phyloP scores from a whole-genome alignment of 2,888 invertebrate species.

The Schizotus pectinicornis region DNA sequence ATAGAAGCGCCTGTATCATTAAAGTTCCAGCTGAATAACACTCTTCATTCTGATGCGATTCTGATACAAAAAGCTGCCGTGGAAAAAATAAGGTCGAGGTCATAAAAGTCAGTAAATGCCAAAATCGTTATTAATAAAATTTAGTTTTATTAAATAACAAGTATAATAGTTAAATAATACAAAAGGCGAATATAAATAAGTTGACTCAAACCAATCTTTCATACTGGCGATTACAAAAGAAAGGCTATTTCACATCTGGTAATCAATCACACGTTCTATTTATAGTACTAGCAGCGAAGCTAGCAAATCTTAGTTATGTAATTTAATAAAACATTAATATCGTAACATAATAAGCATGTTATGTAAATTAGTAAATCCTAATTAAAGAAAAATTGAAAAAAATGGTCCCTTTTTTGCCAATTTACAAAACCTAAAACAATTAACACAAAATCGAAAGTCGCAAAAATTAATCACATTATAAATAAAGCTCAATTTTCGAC shows the following conservation, averaged over 20 bases:
- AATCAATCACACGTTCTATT: slow-evolving; percentile 47
- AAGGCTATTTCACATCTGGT: slow-evolving; percentile 42
- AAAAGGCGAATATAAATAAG: slow-evolving; percentile 48
- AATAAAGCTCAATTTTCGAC: slow-evolving; percentile 41
- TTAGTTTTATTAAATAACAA: slow-evolving; percentile 60
- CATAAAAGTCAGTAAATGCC: not conserved
- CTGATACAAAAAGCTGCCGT: not conserved
- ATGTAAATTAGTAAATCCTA: slow-evolving; percentile 51
- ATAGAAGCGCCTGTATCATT: too few species aligned
- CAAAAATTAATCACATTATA: slow-evolving; percentile 38
- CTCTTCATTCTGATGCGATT: not conserved
- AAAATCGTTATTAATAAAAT: slow-evolving; percentile 53
- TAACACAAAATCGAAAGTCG: slow-evolving; percentile 26
- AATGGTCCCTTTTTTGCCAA: slow-evolving; percentile 55
- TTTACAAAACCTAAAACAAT: slow-evolving; percentile 36
- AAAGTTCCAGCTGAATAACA: too few species aligned
- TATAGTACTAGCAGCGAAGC: slow-evolving; percentile 28
- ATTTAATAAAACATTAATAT: too few species aligned
- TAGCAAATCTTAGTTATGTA: too few species aligned
- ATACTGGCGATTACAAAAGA: slow-evolving; percentile 56
- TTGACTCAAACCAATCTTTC: slow-evolving; percentile 45
- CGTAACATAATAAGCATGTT: slow-evolving; percentile 38
- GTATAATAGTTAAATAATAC: slow-evolving; percentile 56
- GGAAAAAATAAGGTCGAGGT: not conserved
- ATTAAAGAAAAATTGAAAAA: slow-evolving; percentile 44